phyloP scores from a whole-genome alignment of 2,113 vertebrate genomes.

The Dicrurus megarhynchus region DNA sequence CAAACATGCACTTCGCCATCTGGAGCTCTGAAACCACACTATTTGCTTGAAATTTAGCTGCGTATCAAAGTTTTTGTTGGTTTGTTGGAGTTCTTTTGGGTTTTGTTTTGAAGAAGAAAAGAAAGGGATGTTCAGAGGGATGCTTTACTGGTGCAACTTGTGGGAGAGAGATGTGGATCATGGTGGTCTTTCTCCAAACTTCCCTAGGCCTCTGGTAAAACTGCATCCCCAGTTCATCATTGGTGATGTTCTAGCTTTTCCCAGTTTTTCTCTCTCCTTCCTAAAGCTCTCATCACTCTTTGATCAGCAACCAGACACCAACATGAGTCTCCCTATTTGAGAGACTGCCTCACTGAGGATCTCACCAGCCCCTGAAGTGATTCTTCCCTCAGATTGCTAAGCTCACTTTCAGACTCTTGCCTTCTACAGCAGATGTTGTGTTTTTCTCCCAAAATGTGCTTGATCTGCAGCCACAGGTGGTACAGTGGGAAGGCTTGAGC shows the following conservation, averaged over 20 bases:
- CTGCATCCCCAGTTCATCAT: fast-evolving
- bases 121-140: not conserved
- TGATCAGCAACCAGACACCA: not conserved
- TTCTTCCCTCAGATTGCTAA: not conserved
- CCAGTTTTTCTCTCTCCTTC: not conserved
- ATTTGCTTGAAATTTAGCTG: not conserved
- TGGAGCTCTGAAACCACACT: not conserved
- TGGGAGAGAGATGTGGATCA: not conserved
- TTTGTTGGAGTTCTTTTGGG: not conserved
- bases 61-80: not conserved
- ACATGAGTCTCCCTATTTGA: not conserved
- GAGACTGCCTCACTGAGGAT: not conserved
- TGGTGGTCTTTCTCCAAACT: not conserved
- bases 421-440: not conserved
- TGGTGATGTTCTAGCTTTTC: not conserved
- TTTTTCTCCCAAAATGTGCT: not conserved
- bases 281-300: not conserved
- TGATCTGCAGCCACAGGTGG: not conserved
- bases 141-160: not conserved
- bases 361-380: not conserved
- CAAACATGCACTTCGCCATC: not conserved
- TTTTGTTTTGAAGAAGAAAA: not conserved
- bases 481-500: not conserved
- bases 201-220: not conserved
- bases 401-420: not conserved